Conservation (phyloP, 2,113 vertebrate species). For the Hiodon alosoides region DNA sequence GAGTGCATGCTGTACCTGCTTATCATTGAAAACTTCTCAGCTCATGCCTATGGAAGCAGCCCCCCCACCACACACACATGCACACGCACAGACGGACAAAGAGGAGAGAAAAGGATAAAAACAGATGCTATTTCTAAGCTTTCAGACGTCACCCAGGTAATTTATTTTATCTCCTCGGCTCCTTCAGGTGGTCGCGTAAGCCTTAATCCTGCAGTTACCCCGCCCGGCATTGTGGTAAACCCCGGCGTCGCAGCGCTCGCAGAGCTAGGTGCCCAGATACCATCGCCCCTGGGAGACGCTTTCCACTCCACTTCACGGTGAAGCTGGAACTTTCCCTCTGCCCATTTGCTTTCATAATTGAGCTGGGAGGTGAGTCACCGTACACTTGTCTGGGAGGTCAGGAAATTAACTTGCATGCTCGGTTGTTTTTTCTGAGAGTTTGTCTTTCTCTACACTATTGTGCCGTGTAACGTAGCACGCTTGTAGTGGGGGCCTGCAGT, state of each 20-base stretch:
- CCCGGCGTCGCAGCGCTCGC: conserved; percentile 37
- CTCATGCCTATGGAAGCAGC: conserved; percentile 37
- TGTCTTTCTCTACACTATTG: no score
- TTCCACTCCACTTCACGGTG: conserved; percentile 35
- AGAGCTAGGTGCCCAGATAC: conserved; percentile 54
- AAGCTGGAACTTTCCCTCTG: conserved; percentile 25
- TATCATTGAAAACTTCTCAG: conserved; percentile 40
- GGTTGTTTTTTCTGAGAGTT: neutral
- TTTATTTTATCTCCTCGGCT: conserved; percentile 68
- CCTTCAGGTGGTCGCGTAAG: conserved; percentile 57
- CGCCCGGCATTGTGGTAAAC: conserved; percentile 61
- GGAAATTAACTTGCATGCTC: neutral
- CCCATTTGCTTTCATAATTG: conserved; percentile 30
- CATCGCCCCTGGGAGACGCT: conserved; percentile 51
- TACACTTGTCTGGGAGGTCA: neutral
- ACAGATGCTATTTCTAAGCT: conserved; percentile 52
- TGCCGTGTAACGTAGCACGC: no score
- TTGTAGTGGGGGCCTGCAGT: no score
- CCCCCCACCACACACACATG: no score
- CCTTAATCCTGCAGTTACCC: conserved; percentile 55
- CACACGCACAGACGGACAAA: neutral
- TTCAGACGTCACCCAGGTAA: conserved; percentile 56
- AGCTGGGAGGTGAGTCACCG: conserved; percentile 23
- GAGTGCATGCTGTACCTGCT: conserved; percentile 10
- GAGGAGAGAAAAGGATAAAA: conserved; percentile 15